A percentile compares a stretch with the other conserved stretches of the same genome.
phyloP scores from a whole-genome alignment of 2,113 vertebrate species.

The Piaya cayana region DNA sequence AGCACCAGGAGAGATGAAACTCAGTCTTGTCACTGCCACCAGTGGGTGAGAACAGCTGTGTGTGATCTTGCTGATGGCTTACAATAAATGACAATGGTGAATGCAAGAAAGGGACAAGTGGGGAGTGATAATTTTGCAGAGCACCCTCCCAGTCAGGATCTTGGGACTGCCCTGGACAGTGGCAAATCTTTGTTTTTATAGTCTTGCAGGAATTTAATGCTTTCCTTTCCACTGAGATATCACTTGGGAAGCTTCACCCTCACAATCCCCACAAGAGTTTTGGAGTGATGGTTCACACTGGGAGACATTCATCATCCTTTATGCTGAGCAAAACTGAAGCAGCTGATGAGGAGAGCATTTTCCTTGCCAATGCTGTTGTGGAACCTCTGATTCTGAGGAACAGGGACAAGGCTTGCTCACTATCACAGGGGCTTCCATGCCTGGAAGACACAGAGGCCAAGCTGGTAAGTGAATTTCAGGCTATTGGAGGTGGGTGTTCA shows the following conservation, averaged over 20 bases:
- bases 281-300: neutral
- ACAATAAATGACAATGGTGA: rapidly evolving
- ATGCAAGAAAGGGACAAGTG: neutral
- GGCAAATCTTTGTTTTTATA: neutral
- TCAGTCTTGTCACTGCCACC: neutral
- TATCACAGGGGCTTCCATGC: neutral
- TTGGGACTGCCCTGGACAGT: neutral
- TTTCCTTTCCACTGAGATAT: neutral
- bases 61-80: neutral
- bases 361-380: neutral
- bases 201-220: neutral
- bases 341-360: neutral
- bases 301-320: neutral
- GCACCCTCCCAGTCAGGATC: rapidly evolving
- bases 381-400: neutral
- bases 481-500: constrained; percentile 53
- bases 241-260: neutral
- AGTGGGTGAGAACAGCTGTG: rapidly evolving
- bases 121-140: neutral
- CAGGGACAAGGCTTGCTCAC: neutral
- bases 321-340: neutral
- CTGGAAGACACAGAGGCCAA: neutral
- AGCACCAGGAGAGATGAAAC: neutral
- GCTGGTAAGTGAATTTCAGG: constrained; percentile 45
- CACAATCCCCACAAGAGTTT: neutral